These are phyloP conservation scores for Adelosebastes latens DNA, from an alignment of 2,797 vertebrate species.

Conservation along the genomic window DNA sequence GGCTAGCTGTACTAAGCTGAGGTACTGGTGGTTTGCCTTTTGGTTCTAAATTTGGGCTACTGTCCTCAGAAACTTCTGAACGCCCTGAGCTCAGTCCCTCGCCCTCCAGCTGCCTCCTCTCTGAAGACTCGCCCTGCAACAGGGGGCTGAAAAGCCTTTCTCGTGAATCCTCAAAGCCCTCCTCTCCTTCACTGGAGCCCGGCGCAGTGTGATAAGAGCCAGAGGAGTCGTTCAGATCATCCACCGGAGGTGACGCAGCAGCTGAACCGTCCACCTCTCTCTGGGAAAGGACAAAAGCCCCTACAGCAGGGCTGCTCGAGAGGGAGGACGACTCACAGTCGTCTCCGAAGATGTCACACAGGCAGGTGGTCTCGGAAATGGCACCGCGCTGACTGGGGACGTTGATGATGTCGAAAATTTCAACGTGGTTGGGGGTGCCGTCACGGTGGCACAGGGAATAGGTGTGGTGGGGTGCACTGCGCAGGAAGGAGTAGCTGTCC, in stretches of 20 bases:
- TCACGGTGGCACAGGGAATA: conserved; percentile 80
- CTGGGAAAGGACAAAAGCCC: conserved; percentile 56
- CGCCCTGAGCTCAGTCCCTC: conserved; percentile 29
- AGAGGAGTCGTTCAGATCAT: conserved; percentile 83
- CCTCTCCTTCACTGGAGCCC: conserved; percentile 85
- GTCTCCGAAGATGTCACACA: conserved; percentile 88
- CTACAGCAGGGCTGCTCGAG: conserved; percentile 75
- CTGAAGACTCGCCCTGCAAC: conserved; percentile 41
- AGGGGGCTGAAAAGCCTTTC: conserved; percentile 61
- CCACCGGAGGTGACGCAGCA: conserved; percentile 59
- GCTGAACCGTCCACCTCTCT: conserved; percentile 59
- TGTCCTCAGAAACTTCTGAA: conserved; percentile 34
- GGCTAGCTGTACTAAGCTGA: conserved; percentile 7
- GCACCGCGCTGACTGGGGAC: conserved; percentile 72
- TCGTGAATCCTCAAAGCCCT: conserved; percentile 82
- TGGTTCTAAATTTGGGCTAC: conserved; percentile 38
- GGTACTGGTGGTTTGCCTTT: conserved; percentile 33
- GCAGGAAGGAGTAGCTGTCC: conserved; percentile 83
- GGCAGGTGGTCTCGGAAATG: conserved; percentile 86
- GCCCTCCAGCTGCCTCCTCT: conserved; percentile 29
- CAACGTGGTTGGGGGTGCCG: conserved; percentile 82
- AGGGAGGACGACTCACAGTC: conserved; percentile 77
- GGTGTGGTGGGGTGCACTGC: conserved; percentile 70
- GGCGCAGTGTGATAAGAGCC: conserved; percentile 84
- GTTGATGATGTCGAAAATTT: conserved; percentile 86